phyloP scores from a whole-genome alignment of 2,888 invertebrate genomes.

The Bugulina stolonifera region DNA sequence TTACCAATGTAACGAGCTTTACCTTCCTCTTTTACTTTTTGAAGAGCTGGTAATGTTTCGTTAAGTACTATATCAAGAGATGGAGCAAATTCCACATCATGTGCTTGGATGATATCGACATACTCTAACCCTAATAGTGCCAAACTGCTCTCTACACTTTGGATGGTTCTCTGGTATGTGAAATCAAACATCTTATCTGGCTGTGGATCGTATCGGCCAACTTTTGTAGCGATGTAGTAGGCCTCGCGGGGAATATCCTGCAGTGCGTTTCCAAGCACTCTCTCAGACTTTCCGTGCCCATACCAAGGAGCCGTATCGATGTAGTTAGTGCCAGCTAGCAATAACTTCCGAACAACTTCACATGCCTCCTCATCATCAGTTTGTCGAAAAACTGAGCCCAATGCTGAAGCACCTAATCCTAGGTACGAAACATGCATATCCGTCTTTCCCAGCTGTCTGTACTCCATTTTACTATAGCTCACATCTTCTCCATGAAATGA shows the following conservation, averaged over 20 bases:
- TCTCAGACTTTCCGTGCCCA: slow-evolving; percentile 79
- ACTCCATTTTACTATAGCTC: slow-evolving; percentile 64
- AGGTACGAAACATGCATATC: slow-evolving; percentile 79
- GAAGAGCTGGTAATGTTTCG: slow-evolving; percentile 78
- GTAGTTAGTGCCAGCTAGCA: slow-evolving; percentile 78
- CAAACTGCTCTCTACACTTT: slow-evolving; percentile 72
- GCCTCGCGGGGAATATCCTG: slow-evolving; percentile 70
- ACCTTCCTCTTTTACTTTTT: slow-evolving; percentile 64
- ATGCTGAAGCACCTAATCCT: slow-evolving; percentile 58
- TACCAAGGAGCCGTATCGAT: slow-evolving; percentile 90
- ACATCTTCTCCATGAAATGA: not conserved
- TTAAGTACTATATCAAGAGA: slow-evolving; percentile 68
- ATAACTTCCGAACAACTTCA: slow-evolving; percentile 64
- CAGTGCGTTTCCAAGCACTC: slow-evolving; percentile 66
- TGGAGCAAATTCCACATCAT: slow-evolving; percentile 82
- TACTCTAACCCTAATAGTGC: slow-evolving; percentile 69
- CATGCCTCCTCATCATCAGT: slow-evolving; percentile 64
- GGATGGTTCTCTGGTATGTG: slow-evolving; percentile 65
- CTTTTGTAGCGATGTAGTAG: slow-evolving; percentile 86
- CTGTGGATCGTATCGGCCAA: slow-evolving; percentile 70
- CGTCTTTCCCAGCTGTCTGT: slow-evolving; percentile 68
- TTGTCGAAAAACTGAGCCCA: slow-evolving; percentile 43
- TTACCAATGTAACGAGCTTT: slow-evolving; percentile 70
- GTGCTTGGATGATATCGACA: slow-evolving; percentile 88
- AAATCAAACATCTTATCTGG: slow-evolving; percentile 74